These are phyloP conservation scores for Drosophila sturtevanti DNA, from an alignment of 1,140 invertebrate species.

Conservation along the genomic window DNA sequence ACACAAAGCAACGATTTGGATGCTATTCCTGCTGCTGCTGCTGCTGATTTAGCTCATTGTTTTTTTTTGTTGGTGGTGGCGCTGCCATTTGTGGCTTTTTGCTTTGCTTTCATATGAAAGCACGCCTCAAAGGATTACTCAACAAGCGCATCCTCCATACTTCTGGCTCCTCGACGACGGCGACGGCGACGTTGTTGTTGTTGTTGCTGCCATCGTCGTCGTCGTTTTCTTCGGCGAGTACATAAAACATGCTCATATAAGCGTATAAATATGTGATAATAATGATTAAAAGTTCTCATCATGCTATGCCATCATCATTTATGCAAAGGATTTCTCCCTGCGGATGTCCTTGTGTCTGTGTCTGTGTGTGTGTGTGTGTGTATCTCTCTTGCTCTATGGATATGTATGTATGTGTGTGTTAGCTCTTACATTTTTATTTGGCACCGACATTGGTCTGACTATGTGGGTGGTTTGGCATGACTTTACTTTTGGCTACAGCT, in stretches of 20 bases:
- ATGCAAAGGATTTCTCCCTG: conserved; percentile 75
- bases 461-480: conserved; percentile 36
- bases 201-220: conserved; percentile 11
- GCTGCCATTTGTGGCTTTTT: conserved; percentile 82
- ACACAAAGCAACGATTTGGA: conserved; percentile 44
- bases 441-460: conserved; percentile 50
- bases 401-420: conserved; percentile 18
- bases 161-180: conserved; percentile 15
- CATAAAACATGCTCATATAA: conserved; percentile 83
- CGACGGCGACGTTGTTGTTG: conserved; percentile 4
- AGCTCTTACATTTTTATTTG: conserved; percentile 77
- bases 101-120: conserved; percentile 62
- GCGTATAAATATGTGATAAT: conserved; percentile 83
- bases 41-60: conserved; percentile 44
- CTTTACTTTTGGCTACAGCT: conserved; percentile 33
- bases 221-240: conserved; percentile 58
- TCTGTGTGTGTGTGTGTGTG: not conserved
- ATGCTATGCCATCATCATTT: conserved; percentile 77
- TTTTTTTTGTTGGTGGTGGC: conserved; percentile 73
- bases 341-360: conserved; percentile 16
- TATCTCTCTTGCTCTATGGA: not conserved
- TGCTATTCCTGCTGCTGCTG: conserved; percentile 11
- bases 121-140: conserved; percentile 73
- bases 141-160: conserved; percentile 10
- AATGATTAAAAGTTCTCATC: conserved; percentile 82